A percentile compares a stretch with the other conserved stretches of the same genome.
phyloP scores from a whole-genome alignment of 2,888 invertebrate genomes.

The Callosobruchus maculatus region DNA sequence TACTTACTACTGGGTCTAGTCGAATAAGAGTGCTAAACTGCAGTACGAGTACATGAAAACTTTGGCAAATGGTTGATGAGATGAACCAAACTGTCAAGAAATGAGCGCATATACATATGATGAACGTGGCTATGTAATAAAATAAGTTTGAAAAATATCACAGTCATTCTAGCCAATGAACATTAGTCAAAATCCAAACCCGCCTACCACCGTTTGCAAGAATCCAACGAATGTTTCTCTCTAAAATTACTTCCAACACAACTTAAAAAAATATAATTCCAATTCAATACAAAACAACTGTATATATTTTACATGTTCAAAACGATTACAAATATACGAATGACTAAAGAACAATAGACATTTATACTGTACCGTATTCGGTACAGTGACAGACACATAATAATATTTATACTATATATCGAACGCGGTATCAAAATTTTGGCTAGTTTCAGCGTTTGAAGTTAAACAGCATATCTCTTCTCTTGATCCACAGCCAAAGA shows the following conservation, averaged over 20 bases:
- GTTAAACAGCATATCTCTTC: too few relatives aligned
- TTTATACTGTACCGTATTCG: constrained; percentile 17
- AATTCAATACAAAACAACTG: constrained; percentile 1
- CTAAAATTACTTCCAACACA: constrained; percentile 3
- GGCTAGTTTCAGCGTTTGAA: neutral
- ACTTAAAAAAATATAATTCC: constrained; percentile 6
- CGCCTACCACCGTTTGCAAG: neutral
- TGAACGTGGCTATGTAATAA: neutral
- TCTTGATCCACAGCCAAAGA: neutral
- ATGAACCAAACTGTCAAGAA: neutral
- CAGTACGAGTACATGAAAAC: neutral
- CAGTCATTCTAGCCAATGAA: neutral
- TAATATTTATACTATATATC: neutral
- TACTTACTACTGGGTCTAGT: too few relatives aligned
- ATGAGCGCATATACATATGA: neutral
- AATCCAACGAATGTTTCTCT: neutral
- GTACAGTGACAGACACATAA: constrained; percentile 11
- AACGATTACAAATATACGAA: constrained; percentile 14
- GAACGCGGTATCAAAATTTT: neutral
- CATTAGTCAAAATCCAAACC: neutral
- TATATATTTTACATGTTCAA: constrained; percentile 10
- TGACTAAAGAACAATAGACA: constrained; percentile 8
- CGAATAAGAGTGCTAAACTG: neutral
- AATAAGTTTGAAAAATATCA: neutral
- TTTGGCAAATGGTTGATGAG: neutral